Conservation (phyloP, 2,888 invertebrate genomes). For the Acronicta alni region DNA sequence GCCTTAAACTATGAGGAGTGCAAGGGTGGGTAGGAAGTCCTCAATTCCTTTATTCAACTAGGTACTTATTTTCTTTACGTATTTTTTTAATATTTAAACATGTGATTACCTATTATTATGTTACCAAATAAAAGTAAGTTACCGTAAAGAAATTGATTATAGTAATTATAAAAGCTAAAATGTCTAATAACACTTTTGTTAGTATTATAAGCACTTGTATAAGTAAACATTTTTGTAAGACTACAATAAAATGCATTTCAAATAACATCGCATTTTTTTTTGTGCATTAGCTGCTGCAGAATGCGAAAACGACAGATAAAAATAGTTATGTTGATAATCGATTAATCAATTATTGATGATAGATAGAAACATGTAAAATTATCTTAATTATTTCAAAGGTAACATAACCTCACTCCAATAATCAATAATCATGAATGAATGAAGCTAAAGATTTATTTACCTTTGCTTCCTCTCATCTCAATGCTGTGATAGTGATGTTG, state of each 20-base stretch:
- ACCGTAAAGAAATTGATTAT: conserved; percentile 46
- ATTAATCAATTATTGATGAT: no score
- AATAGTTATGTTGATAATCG: no score
- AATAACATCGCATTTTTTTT: conserved; percentile 8
- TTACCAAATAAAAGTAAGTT: conserved; percentile 46
- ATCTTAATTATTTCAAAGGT: no score
- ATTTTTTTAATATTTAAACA: conserved; percentile 14
- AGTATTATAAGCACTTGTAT: conserved; percentile 10
- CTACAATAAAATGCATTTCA: conserved; percentile 48
- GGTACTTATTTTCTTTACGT: conserved; percentile 8
- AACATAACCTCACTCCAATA: no score
- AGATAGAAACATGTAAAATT: no score
- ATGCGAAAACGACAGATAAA: no score
- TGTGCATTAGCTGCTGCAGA: not conserved
- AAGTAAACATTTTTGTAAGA: conserved; percentile 20
- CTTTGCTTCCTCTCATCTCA: no score
- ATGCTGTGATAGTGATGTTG: no score
- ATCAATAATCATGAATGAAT: no score
- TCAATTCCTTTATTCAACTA: not conserved
- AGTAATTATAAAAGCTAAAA: conserved; percentile 13
- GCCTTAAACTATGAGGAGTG: no score
- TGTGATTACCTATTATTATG: conserved; percentile 33
- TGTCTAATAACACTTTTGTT: not conserved
- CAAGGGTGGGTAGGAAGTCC: no score
- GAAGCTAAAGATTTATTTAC: no score